Evolutionary conservation across 2,888 invertebrate species (phyloP), one percentile per base, ranked within the genome.

Genomic region (Watsonalla binaria): DNA sequence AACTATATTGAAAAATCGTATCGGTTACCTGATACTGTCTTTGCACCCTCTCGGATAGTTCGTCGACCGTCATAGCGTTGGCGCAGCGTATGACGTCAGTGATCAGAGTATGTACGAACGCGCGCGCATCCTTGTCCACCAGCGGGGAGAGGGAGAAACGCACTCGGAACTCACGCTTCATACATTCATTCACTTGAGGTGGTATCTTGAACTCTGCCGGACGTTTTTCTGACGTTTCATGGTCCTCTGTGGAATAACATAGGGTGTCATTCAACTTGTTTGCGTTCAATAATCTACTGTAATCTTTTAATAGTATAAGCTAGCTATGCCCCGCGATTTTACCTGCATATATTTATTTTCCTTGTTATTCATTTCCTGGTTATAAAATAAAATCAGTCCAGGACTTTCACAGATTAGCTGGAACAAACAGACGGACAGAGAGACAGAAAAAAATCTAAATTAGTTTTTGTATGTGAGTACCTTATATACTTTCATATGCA

Each of bases 11-110:
- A n/a, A n/a, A n/a, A n/a, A n/a, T n/a, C n/a, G n/a, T n/a, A n/a
- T n/a, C n/a, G n/a, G n/a, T 54, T 34, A 92, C 92, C 84, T 95
- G 95, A 82, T 99, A 99, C 76, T 96, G 97, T 72, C 96, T 95
- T 85, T 99, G 98, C 37, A 97, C 95, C 48, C 95, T 89, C 74
- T 98, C 98, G 0, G 98, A 97, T 39, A 98, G 84, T 62, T 98
- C 97, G 55, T 98, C 98, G 2, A 97, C 94, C 8, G 92, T 87
- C 78, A 93, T 92, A 0, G 89, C 80, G 58, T 92, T 92, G 46
- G 93, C 89, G 64, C 92, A 92, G 64, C 92, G 92, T 42, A 93
- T 82, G 47, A 95, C 92, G 70, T 94, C 94, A 61, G 88, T 87
- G 52, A 93, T 93, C 70, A 95, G 93, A n/a, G 89, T 82, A 70